A percentile compares a stretch with the other conserved stretches of the same genome.
Conservation (phyloP, 1,140 invertebrate genomes). For the Sinella curviseta region DNA sequence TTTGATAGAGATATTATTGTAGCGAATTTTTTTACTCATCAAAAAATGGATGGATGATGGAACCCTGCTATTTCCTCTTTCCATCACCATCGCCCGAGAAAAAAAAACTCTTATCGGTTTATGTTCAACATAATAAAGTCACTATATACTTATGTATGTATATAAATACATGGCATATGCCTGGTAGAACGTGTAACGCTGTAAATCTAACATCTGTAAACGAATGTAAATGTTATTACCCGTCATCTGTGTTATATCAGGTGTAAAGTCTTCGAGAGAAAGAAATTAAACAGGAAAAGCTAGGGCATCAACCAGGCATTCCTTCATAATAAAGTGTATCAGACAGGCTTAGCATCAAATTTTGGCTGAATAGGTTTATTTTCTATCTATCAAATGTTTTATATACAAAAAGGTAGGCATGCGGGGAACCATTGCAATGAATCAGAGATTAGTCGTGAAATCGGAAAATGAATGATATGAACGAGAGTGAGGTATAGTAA, state of each 20-base stretch:
- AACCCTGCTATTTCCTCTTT: background rate
- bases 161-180: too few relatives aligned
- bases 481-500: background rate
- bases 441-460: background rate
- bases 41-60: background rate
- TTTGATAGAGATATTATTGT: background rate
- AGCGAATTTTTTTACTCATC: background rate
- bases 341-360: background rate
- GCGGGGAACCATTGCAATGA: background rate
- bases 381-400: background rate
- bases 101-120: too few relatives aligned
- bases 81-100: background rate
- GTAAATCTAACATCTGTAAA: conserved; percentile 22
- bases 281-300: conserved; percentile 19
- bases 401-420: background rate
- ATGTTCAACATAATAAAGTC: too few relatives aligned
- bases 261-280: background rate
- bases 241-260: conserved; percentile 27
- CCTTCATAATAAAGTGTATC: background rate
- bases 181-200: background rate
- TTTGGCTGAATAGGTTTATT: background rate
- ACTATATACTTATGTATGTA: too few relatives aligned
- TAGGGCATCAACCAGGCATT: background rate
- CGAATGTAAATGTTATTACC: conserved; percentile 25
- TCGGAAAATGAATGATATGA: too few relatives aligned